Conservation (phyloP, 2,888 invertebrate species). For the Pyrocoelia pectoralis region DNA sequence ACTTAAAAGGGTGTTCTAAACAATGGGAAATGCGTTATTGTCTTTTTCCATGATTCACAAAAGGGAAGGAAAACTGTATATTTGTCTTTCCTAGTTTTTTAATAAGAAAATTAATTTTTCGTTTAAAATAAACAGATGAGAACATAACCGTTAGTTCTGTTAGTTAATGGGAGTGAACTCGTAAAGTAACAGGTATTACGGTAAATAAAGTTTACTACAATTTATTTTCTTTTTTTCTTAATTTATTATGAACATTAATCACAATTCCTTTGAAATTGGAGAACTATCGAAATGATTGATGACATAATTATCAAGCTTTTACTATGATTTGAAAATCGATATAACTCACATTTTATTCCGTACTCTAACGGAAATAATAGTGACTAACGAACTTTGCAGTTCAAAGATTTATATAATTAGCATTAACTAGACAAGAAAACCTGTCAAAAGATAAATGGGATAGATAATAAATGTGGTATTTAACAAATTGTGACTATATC, state of each 20-base stretch:
- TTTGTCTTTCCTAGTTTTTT: too few species aligned
- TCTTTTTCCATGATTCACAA: too few species aligned
- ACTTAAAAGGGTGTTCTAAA: too few species aligned
- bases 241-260: slow-evolving; percentile 49
- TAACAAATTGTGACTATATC: slow-evolving; percentile 45
- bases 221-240: slow-evolving; percentile 35
- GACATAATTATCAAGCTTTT: slow-evolving; percentile 47
- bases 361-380: slow-evolving; percentile 31
- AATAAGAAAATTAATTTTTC: too few species aligned
- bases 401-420: slow-evolving; percentile 36
- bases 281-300: slow-evolving; percentile 44
- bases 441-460: slow-evolving; percentile 39
- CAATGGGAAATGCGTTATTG: too few species aligned
- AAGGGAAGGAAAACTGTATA: too few species aligned
- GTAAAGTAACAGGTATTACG: background rate
- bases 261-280: slow-evolving; percentile 30
- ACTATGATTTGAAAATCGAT: slow-evolving; percentile 31
- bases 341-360: slow-evolving; percentile 34
- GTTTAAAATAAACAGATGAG: too few species aligned
- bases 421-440: slow-evolving; percentile 37
- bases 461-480: slow-evolving; percentile 44
- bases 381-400: slow-evolving; percentile 29
- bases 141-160: background rate
- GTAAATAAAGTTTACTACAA: slow-evolving; percentile 27
- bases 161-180: background rate